phyloP scores from a whole-genome alignment of 2,113 vertebrate genomes.

The Hydropotes inermis region DNA sequence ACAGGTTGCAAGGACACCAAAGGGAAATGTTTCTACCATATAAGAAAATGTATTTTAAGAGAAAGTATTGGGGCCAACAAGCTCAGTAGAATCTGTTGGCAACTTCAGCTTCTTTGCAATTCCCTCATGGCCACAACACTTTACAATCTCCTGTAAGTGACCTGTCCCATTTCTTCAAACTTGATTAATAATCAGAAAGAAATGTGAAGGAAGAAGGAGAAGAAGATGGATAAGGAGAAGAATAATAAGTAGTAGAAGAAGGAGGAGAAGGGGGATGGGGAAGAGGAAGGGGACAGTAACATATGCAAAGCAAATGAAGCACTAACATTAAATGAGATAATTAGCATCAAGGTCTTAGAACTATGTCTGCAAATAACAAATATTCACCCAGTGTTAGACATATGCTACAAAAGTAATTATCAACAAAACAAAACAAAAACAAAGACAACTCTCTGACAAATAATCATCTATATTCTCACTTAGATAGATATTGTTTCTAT shows the following conservation, averaged over 20 bases:
- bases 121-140: background rate
- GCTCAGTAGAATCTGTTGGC: background rate
- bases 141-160: background rate
- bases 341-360: background rate
- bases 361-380: conserved; percentile 17
- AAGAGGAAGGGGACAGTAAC: background rate
- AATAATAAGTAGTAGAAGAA: background rate
- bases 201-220: background rate
- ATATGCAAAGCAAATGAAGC: conserved; percentile 24
- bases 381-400: background rate
- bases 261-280: background rate
- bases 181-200: background rate
- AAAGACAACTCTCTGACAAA: background rate
- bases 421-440: background rate
- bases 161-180: background rate
- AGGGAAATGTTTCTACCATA: background rate
- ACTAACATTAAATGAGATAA: conserved; percentile 31
- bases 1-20: background rate
- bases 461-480: background rate
- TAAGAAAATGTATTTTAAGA: background rate
- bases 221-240: background rate
- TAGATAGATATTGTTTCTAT: background rate
- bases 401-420: background rate
- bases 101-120: background rate
- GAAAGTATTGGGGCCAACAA: background rate